These are phyloP conservation scores for Periplaneta americana DNA, from an alignment of 1,140 invertebrate species.

Conservation along the genomic window DNA sequence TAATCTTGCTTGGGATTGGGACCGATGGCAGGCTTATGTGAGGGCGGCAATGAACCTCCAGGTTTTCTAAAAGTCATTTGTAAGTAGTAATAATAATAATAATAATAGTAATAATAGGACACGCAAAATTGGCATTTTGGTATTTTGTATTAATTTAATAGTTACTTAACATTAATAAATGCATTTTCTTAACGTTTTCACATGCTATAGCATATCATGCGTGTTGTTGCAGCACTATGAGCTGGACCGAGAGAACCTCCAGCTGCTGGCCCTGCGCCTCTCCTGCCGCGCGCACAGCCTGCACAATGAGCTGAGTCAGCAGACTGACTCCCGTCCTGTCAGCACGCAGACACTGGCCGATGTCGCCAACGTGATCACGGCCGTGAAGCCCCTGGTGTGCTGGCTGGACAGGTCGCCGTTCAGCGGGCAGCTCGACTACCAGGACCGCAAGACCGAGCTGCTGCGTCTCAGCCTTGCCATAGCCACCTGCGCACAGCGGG, in stretches of 20 bases:
- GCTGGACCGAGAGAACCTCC: constrained; percentile 83
- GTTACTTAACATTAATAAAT: too few species aligned
- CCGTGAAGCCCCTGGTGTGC: constrained; percentile 80
- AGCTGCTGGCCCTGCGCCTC: constrained; percentile 76
- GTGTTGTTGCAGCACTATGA: constrained; percentile 73
- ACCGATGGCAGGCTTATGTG: too few species aligned
- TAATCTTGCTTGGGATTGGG: too few species aligned
- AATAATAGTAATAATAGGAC: too few species aligned
- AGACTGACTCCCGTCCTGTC: constrained; percentile 58
- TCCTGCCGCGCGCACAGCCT: constrained; percentile 78
- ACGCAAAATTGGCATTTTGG: too few species aligned
- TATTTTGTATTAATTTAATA: too few species aligned
- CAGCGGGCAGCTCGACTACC: constrained; percentile 60
- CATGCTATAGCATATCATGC: not conserved
- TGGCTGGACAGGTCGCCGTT: constrained; percentile 81
- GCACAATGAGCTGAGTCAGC: constrained; percentile 60
- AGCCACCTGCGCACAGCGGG: constrained; percentile 78
- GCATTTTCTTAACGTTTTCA: too few species aligned
- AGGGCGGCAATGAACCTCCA: too few species aligned
- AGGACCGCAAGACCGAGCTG: constrained; percentile 59
- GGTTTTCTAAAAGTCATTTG: too few species aligned
- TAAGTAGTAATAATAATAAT: too few species aligned
- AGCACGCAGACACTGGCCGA: constrained; percentile 75
- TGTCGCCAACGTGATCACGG: constrained; percentile 73
- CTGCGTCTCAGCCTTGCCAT: constrained; percentile 77